phyloP scores from a whole-genome alignment of 2,888 invertebrate genomes.

The Exocentrus adspersus region DNA sequence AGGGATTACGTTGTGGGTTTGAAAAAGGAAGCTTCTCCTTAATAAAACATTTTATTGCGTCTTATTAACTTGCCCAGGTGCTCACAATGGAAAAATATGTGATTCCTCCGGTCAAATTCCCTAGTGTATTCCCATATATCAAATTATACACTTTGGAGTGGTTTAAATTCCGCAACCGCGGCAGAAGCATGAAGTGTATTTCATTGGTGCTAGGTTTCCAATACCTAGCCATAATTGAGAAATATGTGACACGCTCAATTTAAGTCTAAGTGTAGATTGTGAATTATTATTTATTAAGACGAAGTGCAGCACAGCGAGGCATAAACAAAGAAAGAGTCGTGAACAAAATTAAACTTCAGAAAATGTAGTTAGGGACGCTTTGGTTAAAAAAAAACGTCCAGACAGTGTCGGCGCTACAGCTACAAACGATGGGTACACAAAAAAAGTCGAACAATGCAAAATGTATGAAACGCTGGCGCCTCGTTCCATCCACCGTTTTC shows the following conservation, averaged over 20 bases:
- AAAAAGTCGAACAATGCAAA: too few species aligned
- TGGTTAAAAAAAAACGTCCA: too few species aligned
- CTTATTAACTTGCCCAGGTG: neutral
- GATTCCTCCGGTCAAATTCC: neutral
- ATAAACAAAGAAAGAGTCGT: too few species aligned
- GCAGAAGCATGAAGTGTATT: neutral
- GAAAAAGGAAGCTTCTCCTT: neutral
- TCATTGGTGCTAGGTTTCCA: neutral
- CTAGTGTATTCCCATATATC: neutral
- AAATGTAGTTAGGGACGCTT: too few species aligned
- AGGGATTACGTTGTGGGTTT: neutral
- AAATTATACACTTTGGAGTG: neutral
- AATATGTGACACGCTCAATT: neutral
- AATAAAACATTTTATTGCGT: neutral
- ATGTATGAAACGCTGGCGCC: neutral
- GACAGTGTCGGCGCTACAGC: too few species aligned
- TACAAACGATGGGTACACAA: too few species aligned
- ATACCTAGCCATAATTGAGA: neutral
- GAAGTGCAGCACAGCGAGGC: too few species aligned
- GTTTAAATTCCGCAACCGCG: neutral
- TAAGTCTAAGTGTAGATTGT: neutral
- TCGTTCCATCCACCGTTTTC: neutral
- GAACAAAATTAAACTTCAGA: too few species aligned
- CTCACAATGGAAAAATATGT: neutral
- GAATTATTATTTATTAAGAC: neutral